Evolutionary conservation across 2,888 invertebrate species (phyloP).

Genomic region (Mactromeris polynyma): DNA sequence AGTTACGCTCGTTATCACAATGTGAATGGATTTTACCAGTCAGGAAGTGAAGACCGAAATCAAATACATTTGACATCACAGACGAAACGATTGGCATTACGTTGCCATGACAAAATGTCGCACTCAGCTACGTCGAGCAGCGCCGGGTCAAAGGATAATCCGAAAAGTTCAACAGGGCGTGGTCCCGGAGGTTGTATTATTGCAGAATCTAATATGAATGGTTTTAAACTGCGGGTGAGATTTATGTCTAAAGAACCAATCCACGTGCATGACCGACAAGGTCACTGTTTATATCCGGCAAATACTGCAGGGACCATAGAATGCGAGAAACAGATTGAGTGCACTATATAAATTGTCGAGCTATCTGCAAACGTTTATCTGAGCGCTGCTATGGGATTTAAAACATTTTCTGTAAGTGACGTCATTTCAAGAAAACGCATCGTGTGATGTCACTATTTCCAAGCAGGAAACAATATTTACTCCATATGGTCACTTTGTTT

Average conservation of each 20-base stretch:
- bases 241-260: constrained; percentile 78
- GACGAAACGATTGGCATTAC: constrained; percentile 27
- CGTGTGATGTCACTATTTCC: too few species aligned
- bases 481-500: too few species aligned
- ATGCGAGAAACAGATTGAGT: constrained; percentile 40
- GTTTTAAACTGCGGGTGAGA: constrained; percentile 80
- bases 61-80: constrained; percentile 25
- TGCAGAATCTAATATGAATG: constrained; percentile 81
- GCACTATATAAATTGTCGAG: too few species aligned
- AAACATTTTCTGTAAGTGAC: too few species aligned
- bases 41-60: constrained; percentile 43
- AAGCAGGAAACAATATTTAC: too few species aligned
- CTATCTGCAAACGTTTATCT: too few species aligned
- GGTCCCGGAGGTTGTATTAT: constrained; percentile 70
- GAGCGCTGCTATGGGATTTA: too few species aligned
- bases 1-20: constrained; percentile 52
- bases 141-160: constrained; percentile 65
- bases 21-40: constrained; percentile 47
- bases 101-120: constrained; percentile 23
- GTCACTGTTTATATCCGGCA: constrained; percentile 59
- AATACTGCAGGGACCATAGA: constrained; percentile 17
- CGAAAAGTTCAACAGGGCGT: constrained; percentile 46
- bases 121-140: constrained; percentile 70
- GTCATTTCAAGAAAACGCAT: too few species aligned
- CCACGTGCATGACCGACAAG: constrained; percentile 60